Percentiles rank a stretch among this genome's conserved stretches.
Evolutionary conservation across 2,797 vertebrate species (phyloP).

Genomic region (Phataginus tetradactyla): DNA sequence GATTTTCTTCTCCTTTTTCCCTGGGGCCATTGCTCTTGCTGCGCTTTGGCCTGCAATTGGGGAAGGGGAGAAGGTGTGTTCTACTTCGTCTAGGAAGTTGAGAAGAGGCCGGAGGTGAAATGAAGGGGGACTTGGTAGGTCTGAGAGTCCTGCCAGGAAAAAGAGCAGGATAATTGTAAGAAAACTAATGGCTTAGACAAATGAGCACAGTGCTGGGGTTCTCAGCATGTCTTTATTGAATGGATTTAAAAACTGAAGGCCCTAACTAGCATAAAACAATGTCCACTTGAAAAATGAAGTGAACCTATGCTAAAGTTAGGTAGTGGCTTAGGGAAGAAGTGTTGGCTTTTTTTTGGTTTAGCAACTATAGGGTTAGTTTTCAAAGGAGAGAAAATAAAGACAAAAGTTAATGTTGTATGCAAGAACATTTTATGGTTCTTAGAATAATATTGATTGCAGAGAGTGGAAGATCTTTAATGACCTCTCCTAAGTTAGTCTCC

Average conservation of each 20-base stretch:
- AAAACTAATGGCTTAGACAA: background rate
- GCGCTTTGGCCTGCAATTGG: background rate
- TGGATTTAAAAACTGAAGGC: background rate
- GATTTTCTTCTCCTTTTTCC: background rate
- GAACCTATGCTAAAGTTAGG: background rate
- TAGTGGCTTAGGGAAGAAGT: background rate
- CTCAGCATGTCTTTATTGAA: background rate
- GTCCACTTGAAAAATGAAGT: background rate
- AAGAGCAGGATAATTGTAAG: background rate
- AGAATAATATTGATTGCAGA: background rate
- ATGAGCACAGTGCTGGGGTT: background rate
- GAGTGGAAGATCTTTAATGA: background rate
- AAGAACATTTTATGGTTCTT: background rate
- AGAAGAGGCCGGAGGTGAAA: background rate
- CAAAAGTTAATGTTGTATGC: conserved; percentile 5
- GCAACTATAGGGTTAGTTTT: background rate
- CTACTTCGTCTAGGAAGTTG: background rate
- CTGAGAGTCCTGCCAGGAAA: background rate
- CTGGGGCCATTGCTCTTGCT: background rate
- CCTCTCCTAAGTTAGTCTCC: background rate
- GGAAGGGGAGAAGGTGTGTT: background rate
- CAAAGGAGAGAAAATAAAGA: conserved; percentile 43
- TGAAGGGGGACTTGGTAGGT: background rate
- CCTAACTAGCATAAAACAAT: background rate
- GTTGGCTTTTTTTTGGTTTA: background rate